Evolutionary conservation across 2,797 vertebrate genomes (phyloP).

Genomic region (Pipistrellus kuhlii): DNA sequence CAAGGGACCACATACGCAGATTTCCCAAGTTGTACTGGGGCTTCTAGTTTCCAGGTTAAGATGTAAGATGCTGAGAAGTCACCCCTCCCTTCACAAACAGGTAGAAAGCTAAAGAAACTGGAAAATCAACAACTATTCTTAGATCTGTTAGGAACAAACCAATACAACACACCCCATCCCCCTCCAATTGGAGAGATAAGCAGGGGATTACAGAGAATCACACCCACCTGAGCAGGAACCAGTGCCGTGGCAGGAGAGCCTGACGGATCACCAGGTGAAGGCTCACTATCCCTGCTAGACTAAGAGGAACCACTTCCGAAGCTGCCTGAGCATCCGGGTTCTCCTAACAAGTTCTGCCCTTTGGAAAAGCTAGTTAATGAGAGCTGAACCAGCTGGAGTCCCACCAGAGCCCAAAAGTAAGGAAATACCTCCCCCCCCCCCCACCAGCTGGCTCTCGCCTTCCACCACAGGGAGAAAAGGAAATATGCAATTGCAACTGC

Average conservation of each 20-base stretch:
- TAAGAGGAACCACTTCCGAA: background rate
- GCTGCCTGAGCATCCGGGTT: background rate
- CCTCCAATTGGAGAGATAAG: background rate
- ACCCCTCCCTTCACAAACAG: background rate
- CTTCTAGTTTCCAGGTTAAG: background rate
- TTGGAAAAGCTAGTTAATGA: background rate
- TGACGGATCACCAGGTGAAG: background rate
- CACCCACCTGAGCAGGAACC: background rate
- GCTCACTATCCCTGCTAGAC: background rate
- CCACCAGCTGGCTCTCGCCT: background rate
- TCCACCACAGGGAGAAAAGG: background rate
- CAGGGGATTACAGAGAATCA: background rate
- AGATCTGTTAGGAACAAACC: background rate
- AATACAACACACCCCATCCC: too few relatives aligned
- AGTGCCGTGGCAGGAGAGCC: rapidly evolving
- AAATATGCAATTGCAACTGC: too few relatives aligned
- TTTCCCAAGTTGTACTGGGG: background rate
- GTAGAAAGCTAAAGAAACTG: background rate
- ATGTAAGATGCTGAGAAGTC: background rate
- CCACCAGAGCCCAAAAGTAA: background rate
- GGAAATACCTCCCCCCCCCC: background rate
- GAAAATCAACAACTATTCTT: background rate
- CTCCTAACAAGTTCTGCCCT: background rate
- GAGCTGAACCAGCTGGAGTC: background rate
- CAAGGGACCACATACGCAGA: background rate